Percentiles rank a stretch among this genome's conserved stretches.
phyloP scores from a whole-genome alignment of 2,888 invertebrate genomes.

The Dioctria rufipes region DNA sequence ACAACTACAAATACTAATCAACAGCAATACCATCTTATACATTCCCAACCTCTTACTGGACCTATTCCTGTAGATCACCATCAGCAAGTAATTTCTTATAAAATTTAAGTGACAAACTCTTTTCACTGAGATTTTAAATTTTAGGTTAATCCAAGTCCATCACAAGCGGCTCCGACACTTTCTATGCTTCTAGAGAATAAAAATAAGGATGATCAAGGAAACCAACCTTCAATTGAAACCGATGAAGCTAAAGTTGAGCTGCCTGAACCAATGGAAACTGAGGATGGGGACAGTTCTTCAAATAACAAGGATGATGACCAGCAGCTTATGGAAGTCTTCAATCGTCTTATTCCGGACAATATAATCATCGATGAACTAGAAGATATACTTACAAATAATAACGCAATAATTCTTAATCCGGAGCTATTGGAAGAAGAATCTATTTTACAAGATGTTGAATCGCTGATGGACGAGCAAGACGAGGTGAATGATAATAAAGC shows the following conservation, averaged over 20 bases:
- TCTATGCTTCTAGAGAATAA: slow-evolving; percentile 80
- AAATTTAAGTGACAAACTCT: not conserved
- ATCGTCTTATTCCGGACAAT: slow-evolving; percentile 67
- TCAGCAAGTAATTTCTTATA: not conserved
- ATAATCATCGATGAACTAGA: slow-evolving; percentile 67
- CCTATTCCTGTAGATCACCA: slow-evolving; percentile 61
- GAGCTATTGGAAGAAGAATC: slow-evolving; percentile 68
- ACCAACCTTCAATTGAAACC: not conserved
- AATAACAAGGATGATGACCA: slow-evolving; percentile 67
- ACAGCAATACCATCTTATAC: slow-evolving; percentile 62
- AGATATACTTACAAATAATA: slow-evolving; percentile 65
- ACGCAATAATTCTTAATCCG: slow-evolving; percentile 62
- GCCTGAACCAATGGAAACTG: slow-evolving; percentile 62
- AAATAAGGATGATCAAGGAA: slow-evolving; percentile 60
- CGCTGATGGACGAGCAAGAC: slow-evolving; percentile 61
- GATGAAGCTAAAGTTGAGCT: not conserved
- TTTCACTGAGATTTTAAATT: not conserved
- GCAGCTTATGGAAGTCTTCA: slow-evolving; percentile 69
- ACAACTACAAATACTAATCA: slow-evolving; percentile 48
- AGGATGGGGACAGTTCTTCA: slow-evolving; percentile 59
- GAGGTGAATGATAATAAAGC: slow-evolving; percentile 56
- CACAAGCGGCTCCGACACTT: slow-evolving; percentile 81
- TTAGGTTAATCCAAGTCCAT: slow-evolving; percentile 74
- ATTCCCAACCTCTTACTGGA: slow-evolving; percentile 68
- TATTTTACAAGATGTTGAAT: slow-evolving; percentile 67